These are phyloP conservation scores for Dendroctonus valens DNA, from an alignment of 1,140 invertebrate species.

Conservation along the genomic window DNA sequence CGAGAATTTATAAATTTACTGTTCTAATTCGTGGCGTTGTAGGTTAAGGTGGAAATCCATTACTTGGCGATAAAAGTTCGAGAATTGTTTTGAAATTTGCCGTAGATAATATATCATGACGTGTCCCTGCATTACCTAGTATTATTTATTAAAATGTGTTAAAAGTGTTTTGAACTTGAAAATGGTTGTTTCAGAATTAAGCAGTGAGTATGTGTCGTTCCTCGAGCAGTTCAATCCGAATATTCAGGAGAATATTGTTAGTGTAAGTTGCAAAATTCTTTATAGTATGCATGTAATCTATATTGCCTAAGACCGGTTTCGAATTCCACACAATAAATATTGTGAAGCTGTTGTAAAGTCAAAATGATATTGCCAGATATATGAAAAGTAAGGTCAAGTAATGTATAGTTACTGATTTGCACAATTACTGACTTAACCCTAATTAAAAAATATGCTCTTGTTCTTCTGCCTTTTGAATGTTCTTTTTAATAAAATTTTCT, in stretches of 20 bases:
- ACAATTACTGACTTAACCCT: too few species aligned
- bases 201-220: slow-evolving; percentile 32
- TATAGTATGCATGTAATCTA: not conserved
- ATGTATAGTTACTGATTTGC: too few species aligned
- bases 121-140: slow-evolving; percentile 4
- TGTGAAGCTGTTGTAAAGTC: too few species aligned
- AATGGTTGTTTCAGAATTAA: slow-evolving; percentile 40
- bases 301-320: not conserved
- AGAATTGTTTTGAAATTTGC: not conserved
- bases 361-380: too few species aligned
- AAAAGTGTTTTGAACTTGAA: slow-evolving; percentile 1
- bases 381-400: too few species aligned
- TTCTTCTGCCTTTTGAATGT: too few species aligned
- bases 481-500: too few species aligned
- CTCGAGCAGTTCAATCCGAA: slow-evolving; percentile 37
- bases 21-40: slow-evolving; percentile 10
- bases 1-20: not conserved
- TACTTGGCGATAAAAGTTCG: slow-evolving; percentile 14
- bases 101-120: not conserved
- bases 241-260: slow-evolving; percentile 41
- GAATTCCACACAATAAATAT: too few species aligned
- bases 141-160: not conserved
- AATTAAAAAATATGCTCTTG: too few species aligned
- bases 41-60: slow-evolving; percentile 7
- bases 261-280: slow-evolving; percentile 36